Conservation (phyloP, 2,888 invertebrate genomes). For the Asteroscopus sphinx region DNA sequence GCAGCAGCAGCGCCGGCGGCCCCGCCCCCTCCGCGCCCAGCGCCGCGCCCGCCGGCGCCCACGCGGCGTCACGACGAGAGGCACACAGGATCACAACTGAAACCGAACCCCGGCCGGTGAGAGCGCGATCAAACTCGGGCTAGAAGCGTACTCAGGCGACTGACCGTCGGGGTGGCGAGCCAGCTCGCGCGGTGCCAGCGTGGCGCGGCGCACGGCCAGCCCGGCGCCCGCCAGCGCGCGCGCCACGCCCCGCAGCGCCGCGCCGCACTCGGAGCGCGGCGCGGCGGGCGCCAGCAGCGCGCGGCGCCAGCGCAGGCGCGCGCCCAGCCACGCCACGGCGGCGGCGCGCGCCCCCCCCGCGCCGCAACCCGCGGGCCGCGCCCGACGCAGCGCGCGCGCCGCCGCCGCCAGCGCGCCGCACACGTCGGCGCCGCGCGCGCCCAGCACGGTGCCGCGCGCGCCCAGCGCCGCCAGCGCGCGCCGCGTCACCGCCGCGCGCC, state of each 20-base stretch:
- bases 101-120: constrained; percentile 11
- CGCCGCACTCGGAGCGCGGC: constrained; percentile 61
- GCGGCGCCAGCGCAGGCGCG: constrained; percentile 69
- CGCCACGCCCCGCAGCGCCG: constrained; percentile 58
- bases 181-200: constrained; percentile 39
- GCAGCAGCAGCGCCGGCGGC: constrained; percentile 47
- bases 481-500: constrained; percentile 65
- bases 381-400: constrained; percentile 58
- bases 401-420: constrained; percentile 66
- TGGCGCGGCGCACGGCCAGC: constrained; percentile 57
- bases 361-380: constrained; percentile 58
- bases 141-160: background rate
- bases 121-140: too few relatives aligned
- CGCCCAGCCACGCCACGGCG: constrained; percentile 63
- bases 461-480: constrained; percentile 66
- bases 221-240: constrained; percentile 65
- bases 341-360: constrained; percentile 60
- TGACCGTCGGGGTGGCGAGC: constrained; percentile 65
- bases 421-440: constrained; percentile 63
- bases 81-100: constrained; percentile 69
- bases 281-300: constrained; percentile 62
- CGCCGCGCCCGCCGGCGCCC: constrained; percentile 23
- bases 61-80: constrained; percentile 42
- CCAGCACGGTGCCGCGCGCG: constrained; percentile 60
- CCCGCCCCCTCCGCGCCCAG: constrained; percentile 27